phyloP scores from a whole-genome alignment of 2,888 invertebrate species.

The Platynereis dumerilii region DNA sequence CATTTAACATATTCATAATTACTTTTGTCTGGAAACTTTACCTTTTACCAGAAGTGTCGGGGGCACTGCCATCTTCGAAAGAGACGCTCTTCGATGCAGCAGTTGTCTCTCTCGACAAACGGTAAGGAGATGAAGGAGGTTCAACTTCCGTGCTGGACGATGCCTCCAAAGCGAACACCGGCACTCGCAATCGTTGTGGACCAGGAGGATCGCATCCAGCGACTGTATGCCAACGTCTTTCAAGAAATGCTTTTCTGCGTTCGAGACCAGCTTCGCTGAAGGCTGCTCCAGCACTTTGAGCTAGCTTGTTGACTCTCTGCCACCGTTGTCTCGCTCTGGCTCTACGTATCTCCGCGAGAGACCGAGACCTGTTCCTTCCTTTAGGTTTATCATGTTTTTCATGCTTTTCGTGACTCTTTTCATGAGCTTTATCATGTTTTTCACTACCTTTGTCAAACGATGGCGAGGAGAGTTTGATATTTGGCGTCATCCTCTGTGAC shows the following conservation, averaged over 20 bases:
- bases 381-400: conserved; percentile 2
- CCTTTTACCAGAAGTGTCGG: too few species aligned
- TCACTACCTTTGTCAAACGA: too few species aligned
- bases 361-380: not conserved
- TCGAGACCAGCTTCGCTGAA: conserved; percentile 21
- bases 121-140: not conserved
- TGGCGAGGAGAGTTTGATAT: too few species aligned
- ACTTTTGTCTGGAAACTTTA: too few species aligned
- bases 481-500: too few species aligned
- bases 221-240: conserved; percentile 21
- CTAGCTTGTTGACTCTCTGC: not conserved
- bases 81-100: conserved; percentile 16
- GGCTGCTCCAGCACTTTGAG: conserved; percentile 13
- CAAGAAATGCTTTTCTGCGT: conserved; percentile 19
- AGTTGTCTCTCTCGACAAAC: not conserved
- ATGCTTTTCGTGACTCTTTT: too few species aligned
- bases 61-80: conserved; percentile 14
- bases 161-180: not conserved
- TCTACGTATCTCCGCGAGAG: not conserved
- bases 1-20: too few species aligned
- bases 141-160: not conserved
- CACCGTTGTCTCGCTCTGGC: not conserved
- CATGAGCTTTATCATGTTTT: too few species aligned
- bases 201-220: conserved; percentile 9
- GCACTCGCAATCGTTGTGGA: not conserved